phyloP scores from a whole-genome alignment of 2,888 invertebrate species.

The Drosophila eohydei region DNA sequence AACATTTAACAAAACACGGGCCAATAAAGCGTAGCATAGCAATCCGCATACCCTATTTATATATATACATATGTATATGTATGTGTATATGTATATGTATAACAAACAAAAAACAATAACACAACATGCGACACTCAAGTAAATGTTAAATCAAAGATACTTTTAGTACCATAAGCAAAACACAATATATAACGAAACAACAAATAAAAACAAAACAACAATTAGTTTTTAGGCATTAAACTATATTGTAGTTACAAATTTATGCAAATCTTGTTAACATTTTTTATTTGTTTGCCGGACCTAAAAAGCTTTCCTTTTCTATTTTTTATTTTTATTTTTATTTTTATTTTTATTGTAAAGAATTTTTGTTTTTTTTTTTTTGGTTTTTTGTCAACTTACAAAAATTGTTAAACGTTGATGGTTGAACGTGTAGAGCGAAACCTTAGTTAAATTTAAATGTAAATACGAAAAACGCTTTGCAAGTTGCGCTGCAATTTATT shows the following conservation, averaged over 20 bases:
- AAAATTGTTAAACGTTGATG: conserved; percentile 18
- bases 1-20: conserved; percentile 44
- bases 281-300: conserved; percentile 24
- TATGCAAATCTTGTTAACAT: conserved; percentile 33
- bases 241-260: conserved; percentile 26
- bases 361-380: conserved; percentile 14
- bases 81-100: neutral
- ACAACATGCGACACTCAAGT: conserved; percentile 66
- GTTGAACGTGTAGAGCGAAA: conserved; percentile 21
- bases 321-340: neutral
- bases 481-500: conserved; percentile 33
- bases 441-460: conserved; percentile 48
- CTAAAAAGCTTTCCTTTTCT: neutral
- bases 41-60: conserved; percentile 43
- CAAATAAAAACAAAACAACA: conserved; percentile 41
- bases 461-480: conserved; percentile 35
- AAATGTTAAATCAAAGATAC: conserved; percentile 76
- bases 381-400: conserved; percentile 17
- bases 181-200: conserved; percentile 17
- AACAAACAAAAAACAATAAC: conserved; percentile 23
- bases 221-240: conserved; percentile 41
- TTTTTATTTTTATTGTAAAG: conserved; percentile 5
- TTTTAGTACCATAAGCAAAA: conserved; percentile 49
- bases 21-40: conserved; percentile 64
- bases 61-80: neutral